Conservation (phyloP, 2,888 invertebrate species). For the Meteorus cinctellus region DNA sequence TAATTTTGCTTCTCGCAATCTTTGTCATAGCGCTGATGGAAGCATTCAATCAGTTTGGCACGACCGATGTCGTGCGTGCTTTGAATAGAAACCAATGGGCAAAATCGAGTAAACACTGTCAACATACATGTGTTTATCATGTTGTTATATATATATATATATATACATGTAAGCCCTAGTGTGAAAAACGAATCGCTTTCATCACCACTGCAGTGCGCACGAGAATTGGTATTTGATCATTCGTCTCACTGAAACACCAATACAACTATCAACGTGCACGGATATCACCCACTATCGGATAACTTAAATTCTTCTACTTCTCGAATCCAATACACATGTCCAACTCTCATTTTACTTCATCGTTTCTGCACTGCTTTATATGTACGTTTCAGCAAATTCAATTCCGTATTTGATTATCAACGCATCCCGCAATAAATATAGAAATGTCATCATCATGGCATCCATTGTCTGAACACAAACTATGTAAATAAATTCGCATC, state of each 20-base stretch:
- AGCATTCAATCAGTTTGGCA: neutral
- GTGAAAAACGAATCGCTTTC: neutral
- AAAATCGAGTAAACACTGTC: neutral
- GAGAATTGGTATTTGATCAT: neutral
- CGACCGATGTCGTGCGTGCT: neutral
- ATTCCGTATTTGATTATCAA: neutral
- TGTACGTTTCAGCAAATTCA: neutral
- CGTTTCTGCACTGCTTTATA: neutral
- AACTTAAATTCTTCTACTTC: neutral
- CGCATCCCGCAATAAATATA: neutral
- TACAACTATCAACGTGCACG: neutral
- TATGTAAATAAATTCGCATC: neutral
- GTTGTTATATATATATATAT: neutral
- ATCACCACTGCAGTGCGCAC: neutral
- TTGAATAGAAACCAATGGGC: neutral
- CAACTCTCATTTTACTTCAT: conserved; percentile 6
- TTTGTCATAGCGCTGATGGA: neutral
- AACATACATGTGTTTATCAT: neutral
- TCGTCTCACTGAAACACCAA: neutral
- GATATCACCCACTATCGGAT: neutral
- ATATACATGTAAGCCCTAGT: neutral
- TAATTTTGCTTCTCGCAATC: too few species aligned
- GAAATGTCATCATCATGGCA: neutral
- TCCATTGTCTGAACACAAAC: neutral
- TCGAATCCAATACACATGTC: neutral